phyloP scores from a whole-genome alignment of 2,113 vertebrate genomes.

The Amphilophus citrinellus region DNA sequence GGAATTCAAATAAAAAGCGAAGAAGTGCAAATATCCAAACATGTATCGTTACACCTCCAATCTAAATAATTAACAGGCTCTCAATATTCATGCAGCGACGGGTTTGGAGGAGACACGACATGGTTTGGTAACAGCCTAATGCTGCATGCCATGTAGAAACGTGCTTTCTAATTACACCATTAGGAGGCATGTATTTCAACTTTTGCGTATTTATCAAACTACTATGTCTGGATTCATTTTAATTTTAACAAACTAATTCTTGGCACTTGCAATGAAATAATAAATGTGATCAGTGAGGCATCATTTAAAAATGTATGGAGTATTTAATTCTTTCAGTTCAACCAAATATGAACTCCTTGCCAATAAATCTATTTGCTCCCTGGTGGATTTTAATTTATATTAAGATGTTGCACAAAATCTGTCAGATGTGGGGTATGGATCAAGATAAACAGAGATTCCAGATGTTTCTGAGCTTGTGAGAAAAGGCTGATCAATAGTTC shows the following conservation, averaged over 20 bases:
- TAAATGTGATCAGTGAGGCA: background rate
- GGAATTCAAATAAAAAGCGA: constrained; percentile 66
- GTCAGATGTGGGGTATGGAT: background rate
- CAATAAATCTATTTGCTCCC: background rate
- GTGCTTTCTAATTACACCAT: constrained; percentile 10
- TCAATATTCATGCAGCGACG: constrained; percentile 32
- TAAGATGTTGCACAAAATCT: background rate
- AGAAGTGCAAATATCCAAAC: constrained; percentile 66
- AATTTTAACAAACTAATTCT: background rate
- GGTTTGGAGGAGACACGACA: background rate
- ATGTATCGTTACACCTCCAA: constrained; percentile 45
- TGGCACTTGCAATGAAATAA: background rate
- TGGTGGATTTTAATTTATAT: background rate
- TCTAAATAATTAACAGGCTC: constrained; percentile 68
- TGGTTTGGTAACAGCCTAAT: constrained; percentile 14
- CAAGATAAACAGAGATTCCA: background rate
- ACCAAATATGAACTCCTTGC: too few species aligned
- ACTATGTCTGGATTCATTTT: background rate
- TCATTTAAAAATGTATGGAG: background rate
- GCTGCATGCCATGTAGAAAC: background rate
- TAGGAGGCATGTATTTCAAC: background rate
- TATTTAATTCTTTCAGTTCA: rapidly evolving
- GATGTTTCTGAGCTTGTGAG: constrained; percentile 1
- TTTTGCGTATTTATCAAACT: background rate
- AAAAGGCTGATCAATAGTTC: constrained; percentile 34